Base-by-base conservation (phyloP, 2,113 vertebrate genomes). In the Anas platyrhynchos region DNA sequence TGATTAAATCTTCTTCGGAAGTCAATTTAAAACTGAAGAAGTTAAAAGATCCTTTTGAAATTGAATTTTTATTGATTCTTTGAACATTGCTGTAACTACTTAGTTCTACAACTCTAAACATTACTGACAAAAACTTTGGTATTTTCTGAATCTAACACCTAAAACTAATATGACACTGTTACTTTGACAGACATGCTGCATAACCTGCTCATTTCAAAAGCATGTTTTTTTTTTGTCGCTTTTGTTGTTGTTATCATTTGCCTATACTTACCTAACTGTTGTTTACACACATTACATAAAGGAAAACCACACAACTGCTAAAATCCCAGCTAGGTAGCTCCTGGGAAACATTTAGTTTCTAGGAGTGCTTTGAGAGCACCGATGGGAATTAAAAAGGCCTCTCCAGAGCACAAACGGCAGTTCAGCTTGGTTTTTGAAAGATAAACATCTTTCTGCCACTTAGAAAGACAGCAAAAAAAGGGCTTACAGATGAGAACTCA, bases 181-280 rank as follows among this genome's bases (percentile, higher is more conserved):
- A 25, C 11, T 55, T 12, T 55, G 43, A 43, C 5, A 86, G 41
- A 59, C 15, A 16, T 16, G 50, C 1, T 16, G 73, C 11, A 17
- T 27, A 55, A 58, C 25, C 17, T 72, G n/a, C 27, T 38, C 7
- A 38, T 78, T 61, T 71, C 11, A 68, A 68, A 86, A 83, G 34
- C 8, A 22, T 12, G 11, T 21, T 80, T 59, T 11, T 38, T 38
- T 73, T 87, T 76, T 89, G 68, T 69, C 41, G 32, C 16, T 38
- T 15, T 54, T 56, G 23, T 5, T 89, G 13, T 32, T 89, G 13
- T 44, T 88, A 62, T 66, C 91, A 78, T 36, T 78, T 72, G 18
- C 15, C 0, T 0, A 34, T 16, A 34, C 11, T 80, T 74, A n/a
- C n/a, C 25, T 44, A 41, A 46, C 11, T 31, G 25, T 55, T 55